Conservation (phyloP, 2,888 invertebrate genomes). For the Halictus ligatus region DNA sequence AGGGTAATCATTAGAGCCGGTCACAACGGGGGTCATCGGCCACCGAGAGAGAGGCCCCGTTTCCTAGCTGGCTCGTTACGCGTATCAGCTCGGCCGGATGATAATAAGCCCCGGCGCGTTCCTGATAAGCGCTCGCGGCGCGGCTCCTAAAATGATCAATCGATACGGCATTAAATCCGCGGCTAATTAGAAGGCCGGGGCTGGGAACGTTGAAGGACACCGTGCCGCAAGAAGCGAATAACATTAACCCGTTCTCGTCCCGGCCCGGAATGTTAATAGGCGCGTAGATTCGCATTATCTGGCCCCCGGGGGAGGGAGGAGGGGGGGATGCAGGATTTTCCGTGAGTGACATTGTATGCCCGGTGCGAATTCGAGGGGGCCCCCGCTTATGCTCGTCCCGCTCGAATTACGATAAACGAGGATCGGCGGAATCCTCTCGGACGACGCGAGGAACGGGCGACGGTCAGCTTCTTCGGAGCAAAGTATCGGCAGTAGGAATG, state of each 20-base stretch:
- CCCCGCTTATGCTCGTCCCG: conserved; percentile 23
- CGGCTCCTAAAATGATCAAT: conserved; percentile 47
- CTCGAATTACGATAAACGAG: conserved; percentile 59
- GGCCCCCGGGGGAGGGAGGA: background rate
- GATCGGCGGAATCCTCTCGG: conserved; percentile 35
- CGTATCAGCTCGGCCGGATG: background rate
- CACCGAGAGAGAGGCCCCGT: background rate
- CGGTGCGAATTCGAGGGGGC: conserved; percentile 40
- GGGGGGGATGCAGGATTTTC: conserved; percentile 35
- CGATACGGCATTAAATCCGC: conserved; percentile 49
- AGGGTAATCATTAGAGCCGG: background rate
- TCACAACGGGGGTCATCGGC: background rate
- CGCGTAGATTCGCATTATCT: conserved; percentile 46
- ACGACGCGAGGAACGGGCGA: background rate
- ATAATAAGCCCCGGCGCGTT: conserved; percentile 8
- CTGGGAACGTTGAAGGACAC: background rate
- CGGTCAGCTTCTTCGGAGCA: background rate
- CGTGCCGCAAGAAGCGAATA: background rate
- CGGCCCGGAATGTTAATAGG: conserved; percentile 38
- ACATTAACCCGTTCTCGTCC: conserved; percentile 34
- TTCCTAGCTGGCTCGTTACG: background rate
- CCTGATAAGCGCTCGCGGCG: conserved; percentile 21
- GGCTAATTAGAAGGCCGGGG: conserved; percentile 47
- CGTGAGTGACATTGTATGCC: conserved; percentile 52
- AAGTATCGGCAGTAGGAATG: conserved; percentile 40